Conservation (phyloP, 1,140 invertebrate genomes). For the Calephelis nemesis region DNA sequence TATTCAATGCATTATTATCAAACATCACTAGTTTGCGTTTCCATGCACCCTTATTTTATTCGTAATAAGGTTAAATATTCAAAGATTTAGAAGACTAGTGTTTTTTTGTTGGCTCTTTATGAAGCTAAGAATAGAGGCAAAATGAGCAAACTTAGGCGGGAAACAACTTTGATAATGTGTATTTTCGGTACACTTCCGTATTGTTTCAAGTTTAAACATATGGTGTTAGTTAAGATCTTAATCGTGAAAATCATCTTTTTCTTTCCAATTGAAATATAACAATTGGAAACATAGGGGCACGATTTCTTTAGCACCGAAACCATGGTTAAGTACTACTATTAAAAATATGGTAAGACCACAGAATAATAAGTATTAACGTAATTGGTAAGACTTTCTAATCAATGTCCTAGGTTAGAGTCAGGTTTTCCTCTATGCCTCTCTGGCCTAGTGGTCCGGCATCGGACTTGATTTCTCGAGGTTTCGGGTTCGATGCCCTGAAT, state of each 20-base stretch:
- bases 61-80: conserved; percentile 33
- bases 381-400: not conserved
- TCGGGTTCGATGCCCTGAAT: no score
- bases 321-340: no score
- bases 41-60: conserved; percentile 30
- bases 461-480: no score
- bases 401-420: no score
- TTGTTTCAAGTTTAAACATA: conserved; percentile 57
- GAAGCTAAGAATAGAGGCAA: conserved; percentile 49
- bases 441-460: no score
- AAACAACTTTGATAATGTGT: conserved; percentile 45
- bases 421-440: no score
- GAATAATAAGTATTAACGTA: no score
- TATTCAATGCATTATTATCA: conserved; percentile 59
- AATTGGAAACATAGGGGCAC: no score
- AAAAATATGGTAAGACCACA: not conserved
- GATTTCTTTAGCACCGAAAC: no score
- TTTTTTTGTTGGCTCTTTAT: conserved; percentile 41
- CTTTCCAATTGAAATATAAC: not conserved
- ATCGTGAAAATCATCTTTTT: conserved; percentile 22
- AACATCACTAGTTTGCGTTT: conserved; percentile 35
- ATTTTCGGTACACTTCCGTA: conserved; percentile 34
- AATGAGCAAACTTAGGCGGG: conserved; percentile 61
- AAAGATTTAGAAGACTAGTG: conserved; percentile 14
- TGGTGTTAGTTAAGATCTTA: conserved; percentile 39